Conservation (phyloP, 2,797 vertebrate species). For the Bovichtus diacanthus region DNA sequence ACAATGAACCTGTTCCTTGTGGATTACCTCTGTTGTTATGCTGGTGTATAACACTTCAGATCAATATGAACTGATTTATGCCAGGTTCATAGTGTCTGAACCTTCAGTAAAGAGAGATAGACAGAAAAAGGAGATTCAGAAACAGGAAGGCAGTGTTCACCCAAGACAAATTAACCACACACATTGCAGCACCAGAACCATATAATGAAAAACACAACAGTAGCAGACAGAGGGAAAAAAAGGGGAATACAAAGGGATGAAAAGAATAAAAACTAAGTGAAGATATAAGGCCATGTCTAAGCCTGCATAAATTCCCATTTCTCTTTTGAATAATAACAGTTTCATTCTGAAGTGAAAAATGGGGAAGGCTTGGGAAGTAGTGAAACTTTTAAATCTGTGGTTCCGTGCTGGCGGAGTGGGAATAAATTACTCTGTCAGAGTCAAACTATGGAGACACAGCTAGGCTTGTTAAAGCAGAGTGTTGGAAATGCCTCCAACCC, state of each 20-base stretch:
- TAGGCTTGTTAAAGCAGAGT: conserved; percentile 60
- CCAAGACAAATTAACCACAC: conserved; percentile 48
- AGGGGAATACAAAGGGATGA: conserved; percentile 18
- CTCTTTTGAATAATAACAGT: conserved; percentile 78
- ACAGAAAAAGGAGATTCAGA: neutral
- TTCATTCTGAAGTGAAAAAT: conserved; percentile 74
- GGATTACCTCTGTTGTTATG: neutral
- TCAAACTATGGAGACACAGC: conserved; percentile 59
- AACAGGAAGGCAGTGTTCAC: conserved; percentile 2
- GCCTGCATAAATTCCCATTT: conserved; percentile 77
- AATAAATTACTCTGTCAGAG: conserved; percentile 80
- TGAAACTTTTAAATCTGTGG: conserved; percentile 79
- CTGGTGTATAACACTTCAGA: conserved; percentile 10
- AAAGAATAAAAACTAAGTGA: conserved; percentile 39
- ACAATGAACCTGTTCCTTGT: too few species aligned
- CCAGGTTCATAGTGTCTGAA: neutral
- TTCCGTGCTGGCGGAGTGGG: conserved; percentile 62
- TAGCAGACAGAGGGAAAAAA: conserved; percentile 18
- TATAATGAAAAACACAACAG: conserved; percentile 50
- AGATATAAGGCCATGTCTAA: conserved; percentile 76
- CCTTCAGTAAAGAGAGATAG: conserved; percentile 10
- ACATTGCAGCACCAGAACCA: neutral
- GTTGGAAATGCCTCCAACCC: conserved; percentile 59
- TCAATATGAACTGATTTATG: conserved; percentile 36
- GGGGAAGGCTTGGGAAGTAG: conserved; percentile 64